These are phyloP conservation scores for Patella caerulea DNA, from an alignment of 2,888 invertebrate genomes.

Conservation along the genomic window DNA sequence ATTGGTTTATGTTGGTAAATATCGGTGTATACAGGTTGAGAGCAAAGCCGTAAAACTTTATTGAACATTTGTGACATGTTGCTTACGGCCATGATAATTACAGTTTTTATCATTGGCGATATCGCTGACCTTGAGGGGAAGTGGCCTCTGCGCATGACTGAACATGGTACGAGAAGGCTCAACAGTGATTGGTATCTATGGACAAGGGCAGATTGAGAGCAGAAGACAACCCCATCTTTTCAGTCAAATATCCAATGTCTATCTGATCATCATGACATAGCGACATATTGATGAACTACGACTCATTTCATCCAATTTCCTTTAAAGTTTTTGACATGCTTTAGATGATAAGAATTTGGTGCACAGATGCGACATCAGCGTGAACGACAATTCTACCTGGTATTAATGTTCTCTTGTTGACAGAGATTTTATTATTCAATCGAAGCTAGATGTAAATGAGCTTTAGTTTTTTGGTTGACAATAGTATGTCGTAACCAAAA, in stretches of 20 bases:
- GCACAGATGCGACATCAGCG: no score
- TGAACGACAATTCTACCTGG: no score
- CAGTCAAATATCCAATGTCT: background rate
- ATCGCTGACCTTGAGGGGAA: slow-evolving; percentile 1
- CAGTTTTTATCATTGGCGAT: background rate
- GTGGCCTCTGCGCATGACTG: slow-evolving; percentile 4
- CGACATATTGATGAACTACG: slow-evolving; percentile 9
- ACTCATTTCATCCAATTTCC: background rate
- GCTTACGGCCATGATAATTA: slow-evolving; percentile 4
- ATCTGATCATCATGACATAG: background rate
- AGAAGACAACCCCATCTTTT: background rate
- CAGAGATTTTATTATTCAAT: no score
- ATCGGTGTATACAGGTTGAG: no score
- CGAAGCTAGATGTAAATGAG: no score
- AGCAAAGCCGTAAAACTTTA: no score
- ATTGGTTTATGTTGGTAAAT: no score
- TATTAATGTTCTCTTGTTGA: no score
- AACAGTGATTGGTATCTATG: background rate
- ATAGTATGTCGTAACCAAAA: no score
- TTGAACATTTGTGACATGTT: background rate
- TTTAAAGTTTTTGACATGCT: no score
- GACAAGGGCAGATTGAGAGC: background rate
- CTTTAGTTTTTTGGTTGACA: no score
- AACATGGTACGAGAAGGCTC: background rate
- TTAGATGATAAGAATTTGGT: no score